phyloP scores from a whole-genome alignment of 2,113 vertebrate species.

The Rhodinocichla rosea region DNA sequence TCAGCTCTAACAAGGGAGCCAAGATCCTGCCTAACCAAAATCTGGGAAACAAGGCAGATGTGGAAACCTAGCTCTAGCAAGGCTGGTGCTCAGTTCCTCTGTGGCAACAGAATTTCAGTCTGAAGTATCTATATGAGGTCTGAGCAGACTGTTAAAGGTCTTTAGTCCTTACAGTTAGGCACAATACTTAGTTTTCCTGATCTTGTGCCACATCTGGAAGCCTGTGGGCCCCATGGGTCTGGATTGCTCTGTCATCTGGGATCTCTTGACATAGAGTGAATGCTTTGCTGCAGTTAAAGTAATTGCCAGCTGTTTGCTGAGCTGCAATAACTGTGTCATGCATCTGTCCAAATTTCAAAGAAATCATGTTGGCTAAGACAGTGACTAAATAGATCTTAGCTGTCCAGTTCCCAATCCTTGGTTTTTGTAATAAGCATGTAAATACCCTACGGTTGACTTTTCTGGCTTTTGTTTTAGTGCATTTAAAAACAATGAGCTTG shows the following conservation, averaged over 20 bases:
- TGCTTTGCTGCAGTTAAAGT: not conserved
- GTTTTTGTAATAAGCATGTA: not conserved
- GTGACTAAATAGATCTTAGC: not conserved
- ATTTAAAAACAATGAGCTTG: not conserved
- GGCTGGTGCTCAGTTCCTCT: not conserved
- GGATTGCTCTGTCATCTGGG: not conserved
- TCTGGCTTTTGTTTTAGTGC: not conserved
- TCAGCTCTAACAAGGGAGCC: not conserved
- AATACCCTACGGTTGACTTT: not conserved
- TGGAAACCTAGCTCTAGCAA: not conserved
- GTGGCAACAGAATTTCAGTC: not conserved
- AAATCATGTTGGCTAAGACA: not conserved
- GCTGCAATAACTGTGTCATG: not conserved
- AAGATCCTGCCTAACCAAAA: not conserved
- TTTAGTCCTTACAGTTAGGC: not conserved
- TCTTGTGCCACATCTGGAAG: not conserved
- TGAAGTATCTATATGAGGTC: not conserved
- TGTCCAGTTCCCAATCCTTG: not conserved
- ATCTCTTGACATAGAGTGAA: not conserved
- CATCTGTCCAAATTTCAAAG: not conserved
- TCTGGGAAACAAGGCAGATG: not conserved
- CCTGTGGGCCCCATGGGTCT: not conserved
- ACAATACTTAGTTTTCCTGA: not conserved
- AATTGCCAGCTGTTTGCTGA: not conserved
- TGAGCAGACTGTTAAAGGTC: not conserved